Base-by-base conservation (phyloP, 2,888 invertebrate genomes). In the Zaprionus lineosus region DNA sequence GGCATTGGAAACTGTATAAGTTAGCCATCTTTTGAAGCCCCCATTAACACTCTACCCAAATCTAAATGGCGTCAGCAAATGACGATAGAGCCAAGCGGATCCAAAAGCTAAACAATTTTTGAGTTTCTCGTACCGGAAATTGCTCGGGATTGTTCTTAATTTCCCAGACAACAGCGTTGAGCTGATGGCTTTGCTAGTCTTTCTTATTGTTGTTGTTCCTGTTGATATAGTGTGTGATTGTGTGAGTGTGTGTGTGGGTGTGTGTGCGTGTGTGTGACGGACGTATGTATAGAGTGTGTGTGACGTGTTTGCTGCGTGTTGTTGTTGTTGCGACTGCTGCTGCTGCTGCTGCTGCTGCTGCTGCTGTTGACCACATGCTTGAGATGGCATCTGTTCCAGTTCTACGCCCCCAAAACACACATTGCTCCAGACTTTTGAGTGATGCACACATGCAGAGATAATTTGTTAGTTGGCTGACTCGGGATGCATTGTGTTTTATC, bases 121-220 rank as follows among this genome's bases (percentile, higher is more conserved):
- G 84, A 79, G 77, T 72, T 84, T 60, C 56, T 81, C 72, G 72
- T 74, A 74, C 74, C 83, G 79, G 84, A 84, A 81, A 81, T 78
- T 84, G 75, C 83, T 84, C 61, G 71, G 84, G 71, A 78, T 81
- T 81, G 79, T 84, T 84, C 83, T 82, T 78, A 84, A 82, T 81
- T 81, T 82, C 51, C 81, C 84, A 82, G 75, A 74, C 78, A 81
- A 81, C 74, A 74, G 65, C 53, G 55, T 57, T 53, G 53, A 53
- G 75, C 48, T 46, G 53, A 59, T 56, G 66, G 70, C 68, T 65
- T 59, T 74, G 53, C 24, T 44, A 40, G n/a, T n/a, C n/a, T n/a
- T 37, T 43, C 53, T 57, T 21, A 33, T 21, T 36, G 40, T 48
- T 52, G 19, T 40, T 36, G 34, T 34, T 34, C 3, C n/a, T 47